A percentile compares a stretch with the other conserved stretches of the same genome.
Evolutionary conservation across 2,888 invertebrate genomes (phyloP).

Genomic region (Kuschelorhynchus macadamiae): DNA sequence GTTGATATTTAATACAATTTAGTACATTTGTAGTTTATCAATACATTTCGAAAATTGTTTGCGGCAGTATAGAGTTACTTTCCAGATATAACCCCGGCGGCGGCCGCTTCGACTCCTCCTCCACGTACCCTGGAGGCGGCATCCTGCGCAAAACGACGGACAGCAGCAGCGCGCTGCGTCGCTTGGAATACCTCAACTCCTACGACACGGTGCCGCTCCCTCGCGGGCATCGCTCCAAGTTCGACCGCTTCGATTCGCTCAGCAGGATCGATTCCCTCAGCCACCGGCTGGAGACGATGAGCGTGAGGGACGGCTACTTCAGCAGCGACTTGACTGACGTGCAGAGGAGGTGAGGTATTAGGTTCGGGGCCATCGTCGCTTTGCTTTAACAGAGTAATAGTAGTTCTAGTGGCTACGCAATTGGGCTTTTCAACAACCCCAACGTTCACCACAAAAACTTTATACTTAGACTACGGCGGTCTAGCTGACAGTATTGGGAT

Average conservation of each 20-base stretch:
- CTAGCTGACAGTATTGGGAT: too few species aligned
- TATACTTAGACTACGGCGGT: too few species aligned
- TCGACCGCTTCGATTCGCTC: constrained; percentile 67
- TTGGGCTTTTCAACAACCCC: too few species aligned
- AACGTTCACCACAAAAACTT: too few species aligned
- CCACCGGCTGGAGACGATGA: constrained; percentile 71
- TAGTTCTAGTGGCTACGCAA: too few species aligned
- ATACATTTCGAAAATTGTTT: too few species aligned
- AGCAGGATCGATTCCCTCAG: constrained; percentile 70
- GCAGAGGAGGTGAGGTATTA: constrained; percentile 64
- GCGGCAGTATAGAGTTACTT: too few species aligned
- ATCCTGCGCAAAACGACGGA: constrained; percentile 40
- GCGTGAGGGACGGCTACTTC: constrained; percentile 67
- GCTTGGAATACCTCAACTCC: constrained; percentile 59
- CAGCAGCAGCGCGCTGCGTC: constrained; percentile 54
- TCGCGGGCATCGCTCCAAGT: constrained; percentile 50
- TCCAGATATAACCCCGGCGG: constrained; percentile 56
- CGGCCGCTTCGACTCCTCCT: constrained; percentile 51
- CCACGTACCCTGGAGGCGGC: constrained; percentile 14
- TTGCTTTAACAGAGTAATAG: too few species aligned
- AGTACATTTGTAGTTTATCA: too few species aligned
- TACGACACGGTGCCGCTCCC: constrained; percentile 52
- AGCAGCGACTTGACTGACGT: constrained; percentile 52
- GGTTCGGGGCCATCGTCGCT: too few species aligned
- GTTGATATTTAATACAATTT: too few species aligned